These are phyloP conservation scores for Lophura swinhoii DNA, from an alignment of 2,797 vertebrate species.

Conservation along the genomic window DNA sequence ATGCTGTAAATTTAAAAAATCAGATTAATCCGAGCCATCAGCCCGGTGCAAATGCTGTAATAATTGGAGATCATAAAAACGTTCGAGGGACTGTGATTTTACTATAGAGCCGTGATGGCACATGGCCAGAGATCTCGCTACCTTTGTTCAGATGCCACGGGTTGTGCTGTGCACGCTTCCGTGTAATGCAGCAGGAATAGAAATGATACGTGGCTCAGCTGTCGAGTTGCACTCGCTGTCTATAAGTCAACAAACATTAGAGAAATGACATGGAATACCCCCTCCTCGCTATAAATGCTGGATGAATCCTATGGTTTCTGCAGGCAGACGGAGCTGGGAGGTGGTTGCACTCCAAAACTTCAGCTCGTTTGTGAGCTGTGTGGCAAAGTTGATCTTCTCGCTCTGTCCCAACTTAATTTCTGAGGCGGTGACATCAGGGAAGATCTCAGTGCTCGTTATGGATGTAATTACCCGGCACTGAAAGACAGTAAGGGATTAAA, in stretches of 20 bases:
- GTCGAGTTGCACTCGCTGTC: neutral
- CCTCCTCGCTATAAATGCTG: slow-evolving; percentile 3
- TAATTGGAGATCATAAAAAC: slow-evolving; percentile 38
- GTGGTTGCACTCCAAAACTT: neutral
- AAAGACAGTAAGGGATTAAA: neutral
- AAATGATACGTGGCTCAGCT: neutral
- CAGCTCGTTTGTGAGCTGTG: neutral
- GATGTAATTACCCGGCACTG: neutral
- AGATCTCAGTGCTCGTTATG: neutral
- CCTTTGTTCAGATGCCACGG: neutral
- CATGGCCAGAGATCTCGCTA: slow-evolving; percentile 2
- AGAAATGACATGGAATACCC: neutral
- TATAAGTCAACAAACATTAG: slow-evolving; percentile 11
- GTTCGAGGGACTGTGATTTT: neutral
- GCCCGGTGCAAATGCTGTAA: slow-evolving; percentile 11
- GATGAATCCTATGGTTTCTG: neutral
- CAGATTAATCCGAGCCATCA: slow-evolving; percentile 39
- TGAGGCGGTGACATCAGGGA: neutral
- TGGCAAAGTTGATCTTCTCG: neutral
- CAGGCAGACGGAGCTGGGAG: neutral
- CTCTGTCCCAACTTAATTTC: neutral
- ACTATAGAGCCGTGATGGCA: neutral
- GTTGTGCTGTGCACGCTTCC: neutral
- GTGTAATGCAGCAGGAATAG: slow-evolving; percentile 1
- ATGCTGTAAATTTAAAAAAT: neutral